phyloP scores from a whole-genome alignment of 2,888 invertebrate genomes.

The Troilus luridus region DNA sequence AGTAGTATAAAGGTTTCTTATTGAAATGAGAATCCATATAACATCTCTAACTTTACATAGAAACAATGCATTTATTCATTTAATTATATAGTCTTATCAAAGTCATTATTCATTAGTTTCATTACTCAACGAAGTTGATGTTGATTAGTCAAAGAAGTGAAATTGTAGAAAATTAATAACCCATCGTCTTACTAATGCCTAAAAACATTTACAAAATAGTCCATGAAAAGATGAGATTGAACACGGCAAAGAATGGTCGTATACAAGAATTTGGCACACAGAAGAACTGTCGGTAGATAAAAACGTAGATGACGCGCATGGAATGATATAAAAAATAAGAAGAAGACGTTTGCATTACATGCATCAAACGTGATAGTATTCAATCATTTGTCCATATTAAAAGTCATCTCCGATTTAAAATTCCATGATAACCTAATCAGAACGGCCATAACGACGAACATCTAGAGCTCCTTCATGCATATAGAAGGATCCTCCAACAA shows the following conservation, averaged over 20 bases:
- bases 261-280: not conserved
- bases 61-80: not conserved
- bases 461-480: too few species aligned
- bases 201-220: not conserved
- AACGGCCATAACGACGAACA: too few species aligned
- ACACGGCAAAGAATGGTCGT: not conserved
- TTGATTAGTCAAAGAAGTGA: not conserved
- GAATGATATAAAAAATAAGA: not conserved
- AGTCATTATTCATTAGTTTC: too few species aligned
- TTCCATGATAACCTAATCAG: too few species aligned
- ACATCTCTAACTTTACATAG: not conserved
- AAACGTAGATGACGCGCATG: not conserved
- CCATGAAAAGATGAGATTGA: not conserved
- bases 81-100: not conserved
- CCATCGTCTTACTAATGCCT: not conserved
- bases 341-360: too few species aligned
- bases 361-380: too few species aligned
- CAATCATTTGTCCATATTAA: too few species aligned
- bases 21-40: slow-evolving; percentile 6
- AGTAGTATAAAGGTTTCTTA: slow-evolving; percentile 34
- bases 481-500: too few species aligned
- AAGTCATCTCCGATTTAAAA: too few species aligned
- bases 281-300: not conserved
- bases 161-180: not conserved
- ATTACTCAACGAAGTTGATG: not conserved